Percentiles rank a stretch among this genome's conserved stretches.
phyloP scores from a whole-genome alignment of 2,113 vertebrate species.

The Vulpes ferrilata region DNA sequence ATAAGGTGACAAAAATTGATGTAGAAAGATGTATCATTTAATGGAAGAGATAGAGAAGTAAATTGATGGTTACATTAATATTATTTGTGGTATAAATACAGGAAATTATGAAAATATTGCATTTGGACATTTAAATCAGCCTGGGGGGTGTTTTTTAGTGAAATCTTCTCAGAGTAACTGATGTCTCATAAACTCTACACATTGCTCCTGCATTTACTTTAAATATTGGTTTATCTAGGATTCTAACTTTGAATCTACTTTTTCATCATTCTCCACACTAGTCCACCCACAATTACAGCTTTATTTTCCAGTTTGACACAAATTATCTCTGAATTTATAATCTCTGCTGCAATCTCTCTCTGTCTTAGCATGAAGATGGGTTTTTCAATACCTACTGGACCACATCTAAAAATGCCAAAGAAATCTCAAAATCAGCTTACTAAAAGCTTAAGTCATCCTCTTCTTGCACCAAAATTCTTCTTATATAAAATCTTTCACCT shows the following conservation, averaged over 20 bases:
- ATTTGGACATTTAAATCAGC: slow-evolving; percentile 30
- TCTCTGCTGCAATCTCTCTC: slow-evolving; percentile 1
- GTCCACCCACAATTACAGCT: background rate
- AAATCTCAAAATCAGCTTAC: slow-evolving; percentile 17
- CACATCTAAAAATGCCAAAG: slow-evolving; percentile 1
- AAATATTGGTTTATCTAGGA: background rate
- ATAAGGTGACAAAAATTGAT: background rate
- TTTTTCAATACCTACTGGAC: background rate
- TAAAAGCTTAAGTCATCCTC: background rate
- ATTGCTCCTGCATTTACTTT: background rate
- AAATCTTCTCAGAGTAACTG: background rate
- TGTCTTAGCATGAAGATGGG: background rate
- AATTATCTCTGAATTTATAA: background rate
- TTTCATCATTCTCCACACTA: background rate
- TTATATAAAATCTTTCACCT: slow-evolving; percentile 1
- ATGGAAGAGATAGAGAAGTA: slow-evolving; percentile 20
- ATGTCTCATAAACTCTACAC: slow-evolving; percentile 11
- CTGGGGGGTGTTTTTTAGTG: background rate
- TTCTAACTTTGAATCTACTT: background rate
- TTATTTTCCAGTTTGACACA: background rate
- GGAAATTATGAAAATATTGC: background rate
- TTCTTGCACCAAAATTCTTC: background rate
- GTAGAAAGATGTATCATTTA: background rate
- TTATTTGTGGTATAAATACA: background rate
- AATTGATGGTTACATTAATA: background rate